Conservation (phyloP, 2,888 invertebrate species). For the Tortrix viridana region DNA sequence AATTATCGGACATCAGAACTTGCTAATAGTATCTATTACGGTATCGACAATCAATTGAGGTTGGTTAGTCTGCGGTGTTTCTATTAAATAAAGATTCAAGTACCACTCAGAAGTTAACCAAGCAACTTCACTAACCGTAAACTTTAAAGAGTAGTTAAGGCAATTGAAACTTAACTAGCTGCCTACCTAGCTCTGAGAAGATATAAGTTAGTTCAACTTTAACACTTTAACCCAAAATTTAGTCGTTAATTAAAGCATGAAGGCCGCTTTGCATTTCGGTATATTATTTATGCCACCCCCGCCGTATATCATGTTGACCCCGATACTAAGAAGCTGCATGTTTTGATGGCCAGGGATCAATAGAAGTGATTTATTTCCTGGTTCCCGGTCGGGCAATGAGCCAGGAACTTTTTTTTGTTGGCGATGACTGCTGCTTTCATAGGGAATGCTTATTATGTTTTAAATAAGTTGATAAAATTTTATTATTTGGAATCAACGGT, state of each 20-base stretch:
- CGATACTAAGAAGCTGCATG: conserved; percentile 28
- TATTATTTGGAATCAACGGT: no score
- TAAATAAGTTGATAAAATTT: no score
- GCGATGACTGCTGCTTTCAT: conserved; percentile 1
- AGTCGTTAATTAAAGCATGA: conserved; percentile 6
- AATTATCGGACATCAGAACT: no score
- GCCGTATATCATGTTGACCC: conserved; percentile 18
- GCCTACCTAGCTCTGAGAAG: conserved; percentile 8
- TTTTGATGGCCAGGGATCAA: conserved; percentile 24
- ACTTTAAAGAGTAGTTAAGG: conserved; percentile 6
- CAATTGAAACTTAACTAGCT: conserved; percentile 5
- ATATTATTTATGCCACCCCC: conserved; percentile 23
- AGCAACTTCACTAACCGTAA: background rate
- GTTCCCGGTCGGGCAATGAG: conserved; percentile 24
- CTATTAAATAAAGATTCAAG: background rate
- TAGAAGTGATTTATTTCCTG: conserved; percentile 27
- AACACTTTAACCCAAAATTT: conserved; percentile 25
- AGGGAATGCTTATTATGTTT: no score
- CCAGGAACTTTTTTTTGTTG: conserved; percentile 26
- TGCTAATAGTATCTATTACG: no score
- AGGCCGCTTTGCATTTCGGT: conserved; percentile 5
- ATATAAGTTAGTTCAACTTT: conserved; percentile 9
- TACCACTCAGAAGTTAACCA: background rate
- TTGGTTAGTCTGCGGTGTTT: no score
- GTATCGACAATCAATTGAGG: no score